phyloP scores from a whole-genome alignment of 2,113 vertebrate genomes.

The Eulacestoma nigropectus region DNA sequence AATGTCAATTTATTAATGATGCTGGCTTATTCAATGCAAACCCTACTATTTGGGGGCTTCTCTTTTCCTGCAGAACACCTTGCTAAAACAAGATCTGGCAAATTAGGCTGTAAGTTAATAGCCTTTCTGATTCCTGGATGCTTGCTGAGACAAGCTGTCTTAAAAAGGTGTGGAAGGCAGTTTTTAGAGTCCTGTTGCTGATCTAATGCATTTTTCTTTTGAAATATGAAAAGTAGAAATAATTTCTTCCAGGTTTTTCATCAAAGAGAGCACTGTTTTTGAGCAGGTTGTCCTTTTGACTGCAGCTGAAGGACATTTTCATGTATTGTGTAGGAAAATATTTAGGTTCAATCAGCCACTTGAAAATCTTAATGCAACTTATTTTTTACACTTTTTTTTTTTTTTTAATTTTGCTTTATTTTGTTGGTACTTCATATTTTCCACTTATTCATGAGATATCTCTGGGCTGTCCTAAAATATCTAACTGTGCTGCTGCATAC shows the following conservation, averaged over 20 bases:
- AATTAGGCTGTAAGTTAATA: background rate
- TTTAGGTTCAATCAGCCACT: background rate
- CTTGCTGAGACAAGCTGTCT: background rate
- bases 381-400: background rate
- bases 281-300: background rate
- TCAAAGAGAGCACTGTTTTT: background rate
- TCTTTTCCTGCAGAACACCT: background rate
- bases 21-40: background rate
- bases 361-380: background rate
- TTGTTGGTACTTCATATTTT: background rate
- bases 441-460: background rate
- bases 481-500: background rate
- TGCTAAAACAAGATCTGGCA: background rate
- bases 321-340: background rate
- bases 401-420: background rate
- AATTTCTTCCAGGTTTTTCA: background rate
- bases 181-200: background rate
- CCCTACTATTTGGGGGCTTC: background rate
- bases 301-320: background rate
- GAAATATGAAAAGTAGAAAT: background rate
- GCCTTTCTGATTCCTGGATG: background rate
- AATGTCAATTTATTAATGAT: background rate
- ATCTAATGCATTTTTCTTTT: background rate
- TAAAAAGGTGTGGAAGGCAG: background rate
- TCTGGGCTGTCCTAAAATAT: background rate